These are phyloP conservation scores for Mormoops blainvillei DNA, from an alignment of 2,113 vertebrate species.

Conservation along the genomic window DNA sequence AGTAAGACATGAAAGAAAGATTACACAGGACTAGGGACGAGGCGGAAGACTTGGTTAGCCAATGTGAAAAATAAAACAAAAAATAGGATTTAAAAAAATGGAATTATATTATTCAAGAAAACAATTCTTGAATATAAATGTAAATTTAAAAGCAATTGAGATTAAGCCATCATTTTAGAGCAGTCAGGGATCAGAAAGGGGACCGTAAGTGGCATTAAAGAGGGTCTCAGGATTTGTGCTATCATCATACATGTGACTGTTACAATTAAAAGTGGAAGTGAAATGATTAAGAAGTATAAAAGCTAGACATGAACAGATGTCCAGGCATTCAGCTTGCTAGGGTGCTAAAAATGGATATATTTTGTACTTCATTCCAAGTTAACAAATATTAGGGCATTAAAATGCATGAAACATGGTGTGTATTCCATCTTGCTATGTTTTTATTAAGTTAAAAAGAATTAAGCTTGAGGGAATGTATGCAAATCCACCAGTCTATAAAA, in stretches of 20 bases:
- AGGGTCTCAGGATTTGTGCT: neutral
- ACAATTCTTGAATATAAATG: neutral
- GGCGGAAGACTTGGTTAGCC: neutral
- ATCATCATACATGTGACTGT: neutral
- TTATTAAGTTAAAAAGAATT: slow-evolving; percentile 35
- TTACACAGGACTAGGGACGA: too few relatives aligned
- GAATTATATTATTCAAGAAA: neutral
- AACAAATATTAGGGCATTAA: slow-evolving; percentile 66
- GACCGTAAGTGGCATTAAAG: neutral
- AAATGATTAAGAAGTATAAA: neutral
- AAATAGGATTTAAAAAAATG: neutral
- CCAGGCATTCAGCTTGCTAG: neutral
- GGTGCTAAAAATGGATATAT: neutral
- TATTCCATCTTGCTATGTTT: slow-evolving; percentile 28
- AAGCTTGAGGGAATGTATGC: neutral
- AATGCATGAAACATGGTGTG: slow-evolving; percentile 42
- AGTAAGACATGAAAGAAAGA: neutral
- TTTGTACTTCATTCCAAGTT: slow-evolving; percentile 42
- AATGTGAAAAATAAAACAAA: neutral
- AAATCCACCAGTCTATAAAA: neutral
- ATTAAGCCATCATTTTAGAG: neutral
- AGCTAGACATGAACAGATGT: slow-evolving; percentile 49
- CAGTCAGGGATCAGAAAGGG: neutral
- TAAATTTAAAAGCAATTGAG: slow-evolving; percentile 26
- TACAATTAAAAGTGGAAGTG: slow-evolving; percentile 15